These are phyloP conservation scores for Neelides folsomi DNA, from an alignment of 2,888 invertebrate genomes.

Conservation along the genomic window DNA sequence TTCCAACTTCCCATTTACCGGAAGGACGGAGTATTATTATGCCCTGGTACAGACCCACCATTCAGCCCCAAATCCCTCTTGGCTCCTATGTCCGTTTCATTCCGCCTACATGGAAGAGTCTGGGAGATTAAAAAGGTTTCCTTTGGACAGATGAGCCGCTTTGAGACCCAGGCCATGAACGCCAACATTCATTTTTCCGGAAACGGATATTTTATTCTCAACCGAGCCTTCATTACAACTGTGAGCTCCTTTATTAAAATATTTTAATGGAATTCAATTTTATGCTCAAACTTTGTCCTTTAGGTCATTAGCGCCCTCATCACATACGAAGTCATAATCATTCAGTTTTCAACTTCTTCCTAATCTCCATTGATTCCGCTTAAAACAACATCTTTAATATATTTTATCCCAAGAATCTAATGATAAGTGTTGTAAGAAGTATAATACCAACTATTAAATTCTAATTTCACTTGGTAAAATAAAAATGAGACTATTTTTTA, in stretches of 20 bases:
- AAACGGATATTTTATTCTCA: conserved; percentile 15
- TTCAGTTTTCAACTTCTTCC: conserved; percentile 10
- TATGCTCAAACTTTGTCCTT: no score
- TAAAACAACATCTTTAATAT: no score
- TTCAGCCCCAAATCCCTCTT: no score
- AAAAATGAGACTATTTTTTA: no score
- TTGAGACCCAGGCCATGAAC: conserved; percentile 11
- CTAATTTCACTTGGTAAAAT: no score
- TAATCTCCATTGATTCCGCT: conserved; percentile 3
- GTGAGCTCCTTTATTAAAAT: conserved; percentile 5
- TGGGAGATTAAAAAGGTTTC: no score
- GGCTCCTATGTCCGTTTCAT: background rate
- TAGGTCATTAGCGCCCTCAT: conserved; percentile 12
- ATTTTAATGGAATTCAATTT: background rate
- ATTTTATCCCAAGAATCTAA: no score
- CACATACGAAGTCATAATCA: conserved; percentile 14
- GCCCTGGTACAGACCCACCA: no score
- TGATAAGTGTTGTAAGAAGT: no score
- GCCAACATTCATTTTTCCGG: conserved; percentile 11
- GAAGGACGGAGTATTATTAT: background rate
- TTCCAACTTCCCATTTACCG: background rate
- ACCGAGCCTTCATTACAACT: conserved; percentile 12
- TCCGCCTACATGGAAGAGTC: background rate
- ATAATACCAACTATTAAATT: no score
- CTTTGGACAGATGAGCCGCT: conserved; percentile 11